Evolutionary conservation across 2,113 vertebrate species (phyloP), one percentile per base, ranked within the genome.

Genomic region (Hoplias malabaricus): DNA sequence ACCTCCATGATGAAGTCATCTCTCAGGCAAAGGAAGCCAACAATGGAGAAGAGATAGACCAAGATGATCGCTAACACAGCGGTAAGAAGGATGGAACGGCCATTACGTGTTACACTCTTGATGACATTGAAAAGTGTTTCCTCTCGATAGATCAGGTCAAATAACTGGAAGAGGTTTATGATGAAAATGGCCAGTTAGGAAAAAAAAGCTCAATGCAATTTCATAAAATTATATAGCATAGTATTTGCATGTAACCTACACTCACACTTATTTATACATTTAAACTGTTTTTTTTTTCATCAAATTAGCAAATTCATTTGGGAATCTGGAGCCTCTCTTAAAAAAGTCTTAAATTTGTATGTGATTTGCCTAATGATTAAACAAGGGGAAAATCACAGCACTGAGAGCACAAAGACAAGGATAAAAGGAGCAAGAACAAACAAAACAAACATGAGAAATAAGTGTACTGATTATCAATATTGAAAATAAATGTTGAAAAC

Each of bases 31-130:
- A 99, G 93, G 91, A 99, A 99, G 82, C 96, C 98, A 14, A 99
- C 96, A 2, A 99, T 99, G 89, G 98, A 99, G 94, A 99, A 99
- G 82, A 99, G 96, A 92, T 99, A 99, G 88, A 99, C 97, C 0
- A 99, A 94, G 89, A 99, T 99, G 86, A 99, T 96, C 11, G 97
- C 98, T 72, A 99, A 91, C 82, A 99, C 93, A 5, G 98, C 98
- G 0, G 98, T 99, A 81, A 99, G 92, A 84, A 99, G 93, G 90
- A 99, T 99, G 84, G 98, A 99, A 84, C 98, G 96, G 0, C 98
- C 98, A 0, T 99, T 99, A 3, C 96, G 94, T 0, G 98, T 99
- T 87, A 99, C 98, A 0, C 96, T 98, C 84, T 99, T 99, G 82
- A 99, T 99, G 83, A 99, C 98, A 0, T 99, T 99, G 57, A 99